Evolutionary conservation across 2,888 invertebrate species (phyloP).

Genomic region (Yponomeuta sedellus): DNA sequence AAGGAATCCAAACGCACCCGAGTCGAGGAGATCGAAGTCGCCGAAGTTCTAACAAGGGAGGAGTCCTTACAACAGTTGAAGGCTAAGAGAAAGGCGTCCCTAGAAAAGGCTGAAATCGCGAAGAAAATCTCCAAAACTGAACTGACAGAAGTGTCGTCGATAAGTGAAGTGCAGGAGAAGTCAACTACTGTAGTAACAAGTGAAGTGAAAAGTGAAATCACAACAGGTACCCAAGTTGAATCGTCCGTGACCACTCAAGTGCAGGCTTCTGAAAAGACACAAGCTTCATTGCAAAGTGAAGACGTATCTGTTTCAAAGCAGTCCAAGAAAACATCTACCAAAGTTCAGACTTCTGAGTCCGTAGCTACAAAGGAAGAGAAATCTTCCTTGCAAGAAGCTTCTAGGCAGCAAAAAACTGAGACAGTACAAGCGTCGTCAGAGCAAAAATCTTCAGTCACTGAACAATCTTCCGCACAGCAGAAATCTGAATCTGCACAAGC

Average conservation of each 20-base stretch:
- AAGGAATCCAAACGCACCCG: conserved; percentile 4
- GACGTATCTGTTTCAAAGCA: conserved; percentile 17
- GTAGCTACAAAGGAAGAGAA: conserved; percentile 14
- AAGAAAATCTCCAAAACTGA: conserved; percentile 57
- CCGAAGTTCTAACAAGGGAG: conserved; percentile 35
- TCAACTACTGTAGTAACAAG: conserved; percentile 28
- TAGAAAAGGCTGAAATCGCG: conserved; percentile 48
- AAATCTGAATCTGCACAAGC: not conserved
- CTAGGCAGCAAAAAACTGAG: conserved; percentile 20
- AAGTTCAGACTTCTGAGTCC: conserved; percentile 24
- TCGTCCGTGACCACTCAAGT: conserved; percentile 44
- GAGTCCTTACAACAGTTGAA: conserved; percentile 44
- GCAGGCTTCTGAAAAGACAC: conserved; percentile 37
- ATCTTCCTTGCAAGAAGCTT: conserved; percentile 14
- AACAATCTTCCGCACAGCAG: conserved; percentile 7
- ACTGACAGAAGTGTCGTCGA: conserved; percentile 39
- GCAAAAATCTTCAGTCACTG: conserved; percentile 18
- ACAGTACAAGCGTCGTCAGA: conserved; percentile 16
- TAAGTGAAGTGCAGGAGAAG: conserved; percentile 45
- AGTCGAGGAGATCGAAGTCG: conserved; percentile 29
- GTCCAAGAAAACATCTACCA: conserved; percentile 24
- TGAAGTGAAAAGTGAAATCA: conserved; percentile 43
- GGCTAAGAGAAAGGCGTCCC: conserved; percentile 56
- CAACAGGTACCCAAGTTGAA: conserved; percentile 51
- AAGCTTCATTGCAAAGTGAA: conserved; percentile 21